Conservation (phyloP, 2,888 invertebrate species). For the Salticus scenicus region DNA sequence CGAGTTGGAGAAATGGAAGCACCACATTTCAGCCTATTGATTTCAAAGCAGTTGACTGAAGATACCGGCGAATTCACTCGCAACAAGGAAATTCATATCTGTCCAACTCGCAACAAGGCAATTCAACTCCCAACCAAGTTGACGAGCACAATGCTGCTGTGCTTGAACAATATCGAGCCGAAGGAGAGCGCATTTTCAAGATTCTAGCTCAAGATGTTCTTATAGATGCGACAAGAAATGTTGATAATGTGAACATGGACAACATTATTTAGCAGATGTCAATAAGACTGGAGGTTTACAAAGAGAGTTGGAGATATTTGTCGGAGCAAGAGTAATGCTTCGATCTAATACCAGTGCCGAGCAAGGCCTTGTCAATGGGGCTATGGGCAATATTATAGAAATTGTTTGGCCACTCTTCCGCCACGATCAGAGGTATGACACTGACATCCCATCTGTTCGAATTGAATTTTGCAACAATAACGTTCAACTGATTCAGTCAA, state of each 20-base stretch:
- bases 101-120: slow-evolving; percentile 21
- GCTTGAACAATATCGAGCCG: too few species aligned
- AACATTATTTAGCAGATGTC: slow-evolving; percentile 13
- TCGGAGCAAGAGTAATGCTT: too few species aligned
- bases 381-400: too few species aligned
- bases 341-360: too few species aligned
- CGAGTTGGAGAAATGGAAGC: slow-evolving; percentile 12
- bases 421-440: too few species aligned
- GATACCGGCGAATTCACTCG: slow-evolving; percentile 10
- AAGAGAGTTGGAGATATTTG: slow-evolving; percentile 21
- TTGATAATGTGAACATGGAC: background rate
- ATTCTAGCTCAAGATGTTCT: slow-evolving; percentile 14
- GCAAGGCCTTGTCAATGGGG: too few species aligned
- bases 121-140: background rate
- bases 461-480: too few species aligned
- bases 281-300: slow-evolving; percentile 18
- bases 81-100: slow-evolving; percentile 26
- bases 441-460: too few species aligned
- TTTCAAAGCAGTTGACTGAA: slow-evolving; percentile 1
- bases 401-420: too few species aligned
- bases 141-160: too few species aligned
- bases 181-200: too few species aligned
- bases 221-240: slow-evolving; percentile 1
- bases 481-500: too few species aligned
- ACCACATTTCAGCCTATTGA: background rate